Evolutionary conservation across 2,888 invertebrate genomes (phyloP).

Genomic region (Erebia epiphron): DNA sequence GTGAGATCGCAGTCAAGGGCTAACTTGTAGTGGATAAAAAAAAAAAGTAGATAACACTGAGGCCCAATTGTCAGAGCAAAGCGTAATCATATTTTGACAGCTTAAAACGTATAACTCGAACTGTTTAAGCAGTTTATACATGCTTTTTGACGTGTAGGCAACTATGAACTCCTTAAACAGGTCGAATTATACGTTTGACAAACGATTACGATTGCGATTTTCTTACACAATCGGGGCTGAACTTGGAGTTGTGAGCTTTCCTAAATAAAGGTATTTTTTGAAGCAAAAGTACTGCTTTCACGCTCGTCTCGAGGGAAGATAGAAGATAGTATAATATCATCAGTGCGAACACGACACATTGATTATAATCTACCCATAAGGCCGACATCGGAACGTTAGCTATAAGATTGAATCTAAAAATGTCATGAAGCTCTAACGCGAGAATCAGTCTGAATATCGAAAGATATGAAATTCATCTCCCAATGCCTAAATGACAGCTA

Average conservation of each 20-base stretch:
- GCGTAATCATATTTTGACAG: too few relatives aligned
- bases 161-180: too few relatives aligned
- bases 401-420: not conserved
- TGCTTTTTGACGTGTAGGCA: too few relatives aligned
- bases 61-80: too few relatives aligned
- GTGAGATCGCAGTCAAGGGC: too few relatives aligned
- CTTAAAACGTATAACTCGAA: too few relatives aligned
- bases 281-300: constrained; percentile 31
- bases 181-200: too few relatives aligned
- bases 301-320: constrained; percentile 36
- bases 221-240: not conserved
- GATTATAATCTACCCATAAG: constrained; percentile 43
- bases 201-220: too few relatives aligned
- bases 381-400: constrained; percentile 21
- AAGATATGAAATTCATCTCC: not conserved
- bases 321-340: constrained; percentile 45
- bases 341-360: constrained; percentile 44
- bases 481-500: too few relatives aligned
- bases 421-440: not conserved
- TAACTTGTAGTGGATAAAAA: too few relatives aligned
- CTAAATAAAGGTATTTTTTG: constrained; percentile 23
- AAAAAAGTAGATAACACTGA: not conserved
- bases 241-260: not conserved
- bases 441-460: not conserved
- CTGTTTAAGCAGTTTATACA: too few relatives aligned